These are phyloP conservation scores for Falco punctatus DNA, from an alignment of 2,113 vertebrate species.

Conservation along the genomic window DNA sequence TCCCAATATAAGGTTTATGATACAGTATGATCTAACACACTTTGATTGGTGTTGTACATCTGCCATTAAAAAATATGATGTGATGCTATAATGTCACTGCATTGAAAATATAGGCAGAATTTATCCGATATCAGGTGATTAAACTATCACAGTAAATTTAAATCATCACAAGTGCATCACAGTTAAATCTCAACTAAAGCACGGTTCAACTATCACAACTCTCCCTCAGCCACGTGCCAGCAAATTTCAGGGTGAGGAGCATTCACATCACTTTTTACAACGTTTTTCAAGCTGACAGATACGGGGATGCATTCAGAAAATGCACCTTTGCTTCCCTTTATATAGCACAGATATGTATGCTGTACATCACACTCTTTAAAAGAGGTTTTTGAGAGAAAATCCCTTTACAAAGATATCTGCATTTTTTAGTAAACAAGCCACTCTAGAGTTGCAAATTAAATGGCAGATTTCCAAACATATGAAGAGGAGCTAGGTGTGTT, in stretches of 20 bases:
- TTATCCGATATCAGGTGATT: background rate
- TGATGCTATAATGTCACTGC: background rate
- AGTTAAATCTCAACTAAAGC: background rate
- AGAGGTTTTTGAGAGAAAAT: background rate
- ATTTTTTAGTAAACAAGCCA: constrained; percentile 13
- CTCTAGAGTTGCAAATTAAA: background rate
- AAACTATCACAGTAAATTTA: background rate
- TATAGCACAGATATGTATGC: background rate
- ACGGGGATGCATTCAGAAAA: background rate
- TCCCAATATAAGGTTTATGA: background rate
- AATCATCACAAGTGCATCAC: background rate
- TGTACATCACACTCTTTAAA: background rate
- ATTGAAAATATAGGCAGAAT: background rate
- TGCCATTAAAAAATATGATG: background rate
- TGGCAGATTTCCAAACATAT: constrained; percentile 17
- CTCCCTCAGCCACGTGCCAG: background rate
- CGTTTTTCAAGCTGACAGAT: background rate
- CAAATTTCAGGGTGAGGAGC: background rate
- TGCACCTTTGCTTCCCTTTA: background rate
- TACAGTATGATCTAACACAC: background rate
- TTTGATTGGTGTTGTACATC: background rate
- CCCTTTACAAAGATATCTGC: background rate
- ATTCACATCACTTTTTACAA: background rate
- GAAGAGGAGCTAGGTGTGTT: background rate
- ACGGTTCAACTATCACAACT: background rate